Evolutionary conservation across 2,888 invertebrate genomes (phyloP), one percentile per base, ranked within the genome.

Genomic region (Clanis bilineata): DNA sequence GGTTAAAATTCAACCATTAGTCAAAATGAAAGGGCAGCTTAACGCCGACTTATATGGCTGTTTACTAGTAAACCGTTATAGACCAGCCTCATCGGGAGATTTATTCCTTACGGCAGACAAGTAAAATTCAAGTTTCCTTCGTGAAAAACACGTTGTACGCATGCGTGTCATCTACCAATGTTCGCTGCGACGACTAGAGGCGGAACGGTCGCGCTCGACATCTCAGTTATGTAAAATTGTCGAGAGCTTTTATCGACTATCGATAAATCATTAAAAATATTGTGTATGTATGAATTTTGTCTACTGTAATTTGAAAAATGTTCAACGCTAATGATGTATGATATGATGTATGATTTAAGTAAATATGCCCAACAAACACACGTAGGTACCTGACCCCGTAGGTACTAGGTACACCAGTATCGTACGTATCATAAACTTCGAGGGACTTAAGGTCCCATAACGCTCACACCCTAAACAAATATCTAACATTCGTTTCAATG

Each of bases 121-220:
- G 76, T 74, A 70, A 77, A 79, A 83, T 80, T 76, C 75, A 83
- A 87, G 82, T 86, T 83, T 78, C 72, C 77, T 70, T 79, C 61
- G 62, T 51, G 80, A 86, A 84, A 87, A 89, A 89, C 88, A 89
- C 63, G 70, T 45, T 57, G 36, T 57, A 74, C 88, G 89, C 89
- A 86, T 85, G 89, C 86, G 89, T 71, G 60, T 38, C 56, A 56
- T 62, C 77, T 69, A 74, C 87, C 87, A 88, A 85, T 88, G 82
- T 77, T 74, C 77, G 76, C 69, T 67, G 67, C 63, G 62, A 67
- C 61, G 72, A 68, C 69, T 69, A 72, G 73, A 77, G 79, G 23
- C 80, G 77, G 79, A 77, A 72, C 74, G 74, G 74, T 65, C 70
- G 71, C 67, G 63, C 63, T 67, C 65, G 74, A 71, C 70, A 73